These are phyloP conservation scores for Jordanella pulchra DNA, from an alignment of 2,797 vertebrate genomes.

Conservation along the genomic window DNA sequence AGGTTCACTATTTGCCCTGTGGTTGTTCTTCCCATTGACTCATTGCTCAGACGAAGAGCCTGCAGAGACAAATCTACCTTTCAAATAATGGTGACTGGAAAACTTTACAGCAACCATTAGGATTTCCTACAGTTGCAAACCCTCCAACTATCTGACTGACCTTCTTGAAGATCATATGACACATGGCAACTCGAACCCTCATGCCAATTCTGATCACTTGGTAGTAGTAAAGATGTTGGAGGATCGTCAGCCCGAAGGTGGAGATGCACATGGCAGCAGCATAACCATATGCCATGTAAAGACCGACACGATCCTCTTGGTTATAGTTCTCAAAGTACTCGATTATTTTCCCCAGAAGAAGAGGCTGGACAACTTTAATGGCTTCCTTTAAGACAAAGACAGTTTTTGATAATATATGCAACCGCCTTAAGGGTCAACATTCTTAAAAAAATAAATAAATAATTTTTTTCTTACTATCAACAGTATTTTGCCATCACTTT, in stretches of 20 bases:
- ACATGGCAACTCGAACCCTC: conserved; percentile 90
- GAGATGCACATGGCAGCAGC: conserved; percentile 81
- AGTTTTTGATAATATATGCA: background rate
- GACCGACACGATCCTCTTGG: conserved; percentile 38
- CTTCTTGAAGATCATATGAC: conserved; percentile 95
- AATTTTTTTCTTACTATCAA: no score
- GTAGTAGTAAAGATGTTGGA: conserved; percentile 91
- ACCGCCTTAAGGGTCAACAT: no score
- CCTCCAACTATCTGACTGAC: conserved; percentile 63
- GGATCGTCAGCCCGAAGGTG: conserved; percentile 77
- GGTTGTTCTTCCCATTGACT: conserved; percentile 89
- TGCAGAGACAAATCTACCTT: conserved; percentile 44
- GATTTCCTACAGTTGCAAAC: no score
- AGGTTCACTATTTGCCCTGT: conserved; percentile 95
- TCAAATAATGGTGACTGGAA: background rate
- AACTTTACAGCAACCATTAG: background rate
- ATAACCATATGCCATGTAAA: conserved; percentile 74
- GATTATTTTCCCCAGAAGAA: conserved; percentile 89
- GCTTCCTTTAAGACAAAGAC: conserved; percentile 78
- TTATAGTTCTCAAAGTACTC: conserved; percentile 84
- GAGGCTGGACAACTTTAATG: conserved; percentile 86
- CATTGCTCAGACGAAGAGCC: conserved; percentile 88
- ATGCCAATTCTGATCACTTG: conserved; percentile 86
- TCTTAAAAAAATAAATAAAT: no score
- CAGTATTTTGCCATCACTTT: no score